Base-by-base conservation (phyloP, 2,888 invertebrate genomes). In the Leptogaster cylindrica region DNA sequence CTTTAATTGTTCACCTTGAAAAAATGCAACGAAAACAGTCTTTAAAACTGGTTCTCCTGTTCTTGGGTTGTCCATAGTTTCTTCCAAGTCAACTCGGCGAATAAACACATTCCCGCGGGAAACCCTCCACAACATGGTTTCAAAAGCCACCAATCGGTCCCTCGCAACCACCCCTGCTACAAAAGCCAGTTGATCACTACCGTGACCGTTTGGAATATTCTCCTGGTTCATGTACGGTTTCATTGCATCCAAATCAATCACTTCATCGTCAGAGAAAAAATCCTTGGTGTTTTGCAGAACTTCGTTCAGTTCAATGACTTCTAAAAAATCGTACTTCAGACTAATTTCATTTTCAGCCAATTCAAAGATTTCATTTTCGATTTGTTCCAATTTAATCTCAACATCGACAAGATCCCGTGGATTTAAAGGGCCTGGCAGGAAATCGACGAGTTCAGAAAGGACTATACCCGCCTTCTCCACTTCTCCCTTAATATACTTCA, bases 341-440 rank as follows among this genome's bases (percentile, higher is more conserved):
- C 93, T 95, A 69, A 95, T 91, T 5, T 94, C 93, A 79, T 96
- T 97, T 76, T 92, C 91, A 68, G 95, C 93, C 71, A 98, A 85
- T 82, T 97, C 97, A 65, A 93, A 85, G 72, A 98, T 89, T 81
- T 98, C 97, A 73, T 92, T 92, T 81, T 98, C 97, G 20, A 95
- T 91, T 82, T 96, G 95, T 81, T 98, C 97, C 78, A 97, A 87
- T 73, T 95, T 93, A 0, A 93, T 92, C 88, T 93, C 79, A 16
- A 81, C 76, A 68, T 93, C 91, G 70, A 91, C 89, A 79, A 91
- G 89, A 78, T 91, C 91, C 41, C 90, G 83, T 0, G 90, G 90
- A 75, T 88, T 87, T 0, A 55, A 82, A n/a, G n/a, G n/a, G n/a
- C n/a, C n/a, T n/a, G n/a, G n/a, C n/a, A n/a, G 76, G 68, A 81